Base-by-base conservation (phyloP, 2,888 invertebrate species). In the Anoplius nigerrimus region DNA sequence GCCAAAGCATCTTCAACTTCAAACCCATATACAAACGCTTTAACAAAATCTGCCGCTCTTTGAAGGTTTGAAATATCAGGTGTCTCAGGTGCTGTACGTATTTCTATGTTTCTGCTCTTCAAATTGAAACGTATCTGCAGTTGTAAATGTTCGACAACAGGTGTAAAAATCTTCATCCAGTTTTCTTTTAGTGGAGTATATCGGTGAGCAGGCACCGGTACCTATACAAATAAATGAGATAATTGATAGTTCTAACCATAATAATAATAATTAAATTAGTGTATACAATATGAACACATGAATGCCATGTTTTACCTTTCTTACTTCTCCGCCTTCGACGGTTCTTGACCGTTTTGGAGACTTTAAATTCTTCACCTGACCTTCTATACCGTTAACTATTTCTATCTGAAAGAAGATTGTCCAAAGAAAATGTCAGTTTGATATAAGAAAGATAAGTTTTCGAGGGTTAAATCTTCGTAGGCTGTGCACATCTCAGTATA, bases 1-100 rank as follows among this genome's bases (percentile, higher is more conserved):
- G 99, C 98, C 66, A 99, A 89, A 0, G 98, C 97, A 89, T 99
- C 99, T 88, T 98, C 98, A 0, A 98, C 95, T 82, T 98, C 98
- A 89, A 99, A 99, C 4, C 99, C 99, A 79, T 94, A 94, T 27
- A 98, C 91, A 86, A 99, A 99, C 1, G 99, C 99, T 89, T 95
- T 95, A 0, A 99, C 96, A 91, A 99, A 99, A 90, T 99, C 99
- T 15, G 98, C 97, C 57, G 95, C 99, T 90, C 98, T 99, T 88
- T 99, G 99, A 71, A 99, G 90, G 88, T 97, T 95, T 11, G 94
- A 93, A 74, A 97, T 94, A 84, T 98, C 98, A 77, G 93, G 92
- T 0, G 96, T 95, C 83, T 95, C 94, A 52, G 91, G 89, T 59
- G 90, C 89, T 13, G 90, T 89, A 82, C 95, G 92, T 58, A 98